phyloP scores from a whole-genome alignment of 2,888 invertebrate species.

The Eurois occulta region DNA sequence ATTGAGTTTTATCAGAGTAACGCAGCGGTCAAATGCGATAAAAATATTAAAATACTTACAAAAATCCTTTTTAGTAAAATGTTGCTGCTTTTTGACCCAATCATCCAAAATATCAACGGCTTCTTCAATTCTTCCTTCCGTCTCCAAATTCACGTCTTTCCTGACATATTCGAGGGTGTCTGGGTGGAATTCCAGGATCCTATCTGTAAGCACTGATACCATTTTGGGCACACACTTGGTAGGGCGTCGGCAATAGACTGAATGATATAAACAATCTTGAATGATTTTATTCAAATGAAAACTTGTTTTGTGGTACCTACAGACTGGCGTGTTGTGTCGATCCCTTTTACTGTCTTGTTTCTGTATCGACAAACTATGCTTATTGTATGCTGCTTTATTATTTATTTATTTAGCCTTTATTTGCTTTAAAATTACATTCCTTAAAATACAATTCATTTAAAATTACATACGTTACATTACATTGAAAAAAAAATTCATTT shows the following conservation, averaged over 20 bases:
- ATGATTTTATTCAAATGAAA: slow-evolving; percentile 36
- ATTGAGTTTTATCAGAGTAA: no score
- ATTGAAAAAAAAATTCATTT: no score
- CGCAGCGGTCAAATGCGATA: no score
- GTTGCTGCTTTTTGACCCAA: slow-evolving; percentile 74
- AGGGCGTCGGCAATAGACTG: slow-evolving; percentile 33
- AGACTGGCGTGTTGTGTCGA: slow-evolving; percentile 9
- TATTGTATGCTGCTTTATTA: no score
- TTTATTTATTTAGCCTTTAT: no score
- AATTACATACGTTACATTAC: no score
- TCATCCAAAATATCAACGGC: slow-evolving; percentile 72
- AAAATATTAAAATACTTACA: slow-evolving; percentile 61
- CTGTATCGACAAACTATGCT: neutral
- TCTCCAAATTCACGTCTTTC: slow-evolving; percentile 67
- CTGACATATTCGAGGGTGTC: slow-evolving; percentile 69
- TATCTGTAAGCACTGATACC: slow-evolving; percentile 57
- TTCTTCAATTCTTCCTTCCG: slow-evolving; percentile 69
- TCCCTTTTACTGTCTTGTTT: neutral
- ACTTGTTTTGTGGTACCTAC: slow-evolving; percentile 28
- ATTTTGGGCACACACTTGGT: slow-evolving; percentile 49
- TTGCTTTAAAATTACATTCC: no score
- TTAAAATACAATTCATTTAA: no score
- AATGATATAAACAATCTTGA: neutral
- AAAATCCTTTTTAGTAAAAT: slow-evolving; percentile 72
- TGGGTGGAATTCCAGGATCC: slow-evolving; percentile 62